These are phyloP conservation scores for Hemaris fuciformis DNA, from an alignment of 2,888 invertebrate species.

Conservation along the genomic window DNA sequence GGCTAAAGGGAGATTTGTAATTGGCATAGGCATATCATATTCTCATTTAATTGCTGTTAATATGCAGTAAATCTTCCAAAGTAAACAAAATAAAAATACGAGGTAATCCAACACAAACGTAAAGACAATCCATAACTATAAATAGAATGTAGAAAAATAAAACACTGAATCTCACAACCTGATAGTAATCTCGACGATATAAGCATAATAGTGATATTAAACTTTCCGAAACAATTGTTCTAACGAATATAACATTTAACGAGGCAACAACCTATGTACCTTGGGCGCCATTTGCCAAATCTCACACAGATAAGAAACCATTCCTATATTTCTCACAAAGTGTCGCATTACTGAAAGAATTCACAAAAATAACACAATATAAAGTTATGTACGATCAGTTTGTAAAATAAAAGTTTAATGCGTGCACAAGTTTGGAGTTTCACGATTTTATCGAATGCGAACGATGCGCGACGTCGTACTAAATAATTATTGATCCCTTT, in stretches of 20 bases:
- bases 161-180: not conserved
- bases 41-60: too few relatives aligned
- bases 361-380: conserved; percentile 27
- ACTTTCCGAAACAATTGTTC: not conserved
- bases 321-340: not conserved
- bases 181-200: not conserved
- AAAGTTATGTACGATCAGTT: conserved; percentile 24
- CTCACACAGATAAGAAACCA: not conserved
- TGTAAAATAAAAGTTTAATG: conserved; percentile 32
- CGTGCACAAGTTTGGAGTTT: conserved; percentile 24
- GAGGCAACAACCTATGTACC: not conserved
- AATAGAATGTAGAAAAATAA: not conserved
- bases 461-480: conserved; percentile 10
- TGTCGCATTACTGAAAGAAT: not conserved
- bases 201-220: not conserved
- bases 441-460: conserved; percentile 19
- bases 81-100: too few relatives aligned
- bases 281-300: not conserved
- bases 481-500: conserved; percentile 5
- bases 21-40: too few relatives aligned
- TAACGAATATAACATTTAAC: not conserved
- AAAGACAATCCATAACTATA: not conserved
- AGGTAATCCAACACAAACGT: not conserved
- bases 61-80: too few relatives aligned
- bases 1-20: too few relatives aligned